These are phyloP conservation scores for Terrapene triunguis DNA, from an alignment of 2,113 vertebrate genomes.

Conservation along the genomic window DNA sequence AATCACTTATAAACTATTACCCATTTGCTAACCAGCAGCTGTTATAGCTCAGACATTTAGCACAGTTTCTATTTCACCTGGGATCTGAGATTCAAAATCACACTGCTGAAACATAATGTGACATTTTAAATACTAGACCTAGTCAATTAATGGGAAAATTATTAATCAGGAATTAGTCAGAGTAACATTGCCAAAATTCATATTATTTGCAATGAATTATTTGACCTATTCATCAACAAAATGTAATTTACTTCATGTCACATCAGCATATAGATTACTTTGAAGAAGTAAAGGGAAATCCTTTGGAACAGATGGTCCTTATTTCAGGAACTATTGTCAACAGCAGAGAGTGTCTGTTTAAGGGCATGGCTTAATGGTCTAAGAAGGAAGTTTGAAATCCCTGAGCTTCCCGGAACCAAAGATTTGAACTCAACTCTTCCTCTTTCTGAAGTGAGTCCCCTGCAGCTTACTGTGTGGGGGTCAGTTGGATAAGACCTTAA, in stretches of 20 bases:
- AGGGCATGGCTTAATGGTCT: background rate
- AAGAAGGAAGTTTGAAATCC: background rate
- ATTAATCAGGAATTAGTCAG: background rate
- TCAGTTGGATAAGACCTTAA: background rate
- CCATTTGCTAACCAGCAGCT: background rate
- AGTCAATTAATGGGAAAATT: background rate
- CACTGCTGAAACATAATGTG: background rate
- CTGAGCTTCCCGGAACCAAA: background rate
- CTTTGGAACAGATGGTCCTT: background rate
- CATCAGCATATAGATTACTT: background rate
- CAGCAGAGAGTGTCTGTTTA: background rate
- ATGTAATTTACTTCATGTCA: background rate
- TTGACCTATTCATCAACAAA: background rate
- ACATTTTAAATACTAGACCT: background rate
- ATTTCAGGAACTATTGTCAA: background rate
- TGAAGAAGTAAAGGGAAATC: background rate
- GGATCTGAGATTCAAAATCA: background rate
- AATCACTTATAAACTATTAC: background rate
- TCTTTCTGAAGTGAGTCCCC: background rate
- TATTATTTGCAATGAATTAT: background rate
- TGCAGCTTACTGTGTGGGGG: fast-evolving
- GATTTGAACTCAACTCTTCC: background rate
- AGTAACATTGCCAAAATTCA: background rate
- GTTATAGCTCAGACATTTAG: background rate
- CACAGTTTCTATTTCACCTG: background rate